Percentiles rank a stretch among this genome's conserved stretches.
These are phyloP conservation scores for Cisticola juncidis DNA, from an alignment of 2,113 vertebrate species.

Conservation along the genomic window DNA sequence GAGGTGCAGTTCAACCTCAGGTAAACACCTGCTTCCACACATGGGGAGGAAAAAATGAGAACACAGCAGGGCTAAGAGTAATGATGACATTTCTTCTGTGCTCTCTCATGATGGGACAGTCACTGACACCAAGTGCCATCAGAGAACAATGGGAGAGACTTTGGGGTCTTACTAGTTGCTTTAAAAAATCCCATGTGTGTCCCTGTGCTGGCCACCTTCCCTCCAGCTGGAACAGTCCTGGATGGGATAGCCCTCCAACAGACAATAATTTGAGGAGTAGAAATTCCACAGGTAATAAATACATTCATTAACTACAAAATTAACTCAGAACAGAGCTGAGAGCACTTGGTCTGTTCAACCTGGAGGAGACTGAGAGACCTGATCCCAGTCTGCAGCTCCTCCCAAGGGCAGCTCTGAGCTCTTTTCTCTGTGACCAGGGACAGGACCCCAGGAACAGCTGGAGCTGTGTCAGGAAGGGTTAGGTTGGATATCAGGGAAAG, in stretches of 20 bases:
- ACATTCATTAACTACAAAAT: not conserved
- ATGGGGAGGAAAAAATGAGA: not conserved
- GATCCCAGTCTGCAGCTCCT: not conserved
- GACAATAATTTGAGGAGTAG: not conserved
- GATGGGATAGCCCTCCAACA: not conserved
- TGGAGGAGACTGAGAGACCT: not conserved
- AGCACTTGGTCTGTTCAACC: not conserved
- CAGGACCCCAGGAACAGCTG: not conserved
- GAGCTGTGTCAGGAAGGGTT: rapidly evolving
- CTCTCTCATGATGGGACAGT: not conserved
- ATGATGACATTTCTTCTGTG: not conserved
- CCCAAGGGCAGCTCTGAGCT: not conserved
- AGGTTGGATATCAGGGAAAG: rapidly evolving
- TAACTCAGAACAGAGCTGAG: not conserved
- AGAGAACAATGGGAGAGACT: not conserved
- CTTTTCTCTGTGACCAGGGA: not conserved
- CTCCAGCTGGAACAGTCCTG: not conserved
- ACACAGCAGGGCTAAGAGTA: not conserved
- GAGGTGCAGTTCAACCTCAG: not conserved
- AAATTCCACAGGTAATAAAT: not conserved
- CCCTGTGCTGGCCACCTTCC: not conserved
- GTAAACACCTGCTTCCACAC: not conserved
- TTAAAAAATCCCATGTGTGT: not conserved
- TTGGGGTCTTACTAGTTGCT: not conserved
- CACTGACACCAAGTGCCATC: not conserved